These are phyloP conservation scores for Trachurus trachurus DNA, from an alignment of 2,797 vertebrate genomes.

Conservation along the genomic window DNA sequence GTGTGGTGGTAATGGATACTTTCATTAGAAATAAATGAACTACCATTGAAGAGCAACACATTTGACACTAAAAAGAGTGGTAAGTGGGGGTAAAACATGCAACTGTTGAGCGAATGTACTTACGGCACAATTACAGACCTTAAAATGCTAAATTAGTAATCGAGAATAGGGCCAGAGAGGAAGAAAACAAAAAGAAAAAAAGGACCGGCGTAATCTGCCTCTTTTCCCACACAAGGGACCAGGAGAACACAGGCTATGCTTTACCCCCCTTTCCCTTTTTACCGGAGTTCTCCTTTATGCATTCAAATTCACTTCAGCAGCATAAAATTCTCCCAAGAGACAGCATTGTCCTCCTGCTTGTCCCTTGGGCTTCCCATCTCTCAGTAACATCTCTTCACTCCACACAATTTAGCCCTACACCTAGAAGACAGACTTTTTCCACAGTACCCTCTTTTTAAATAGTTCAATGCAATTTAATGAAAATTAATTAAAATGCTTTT, in stretches of 20 bases:
- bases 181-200: conserved; percentile 48
- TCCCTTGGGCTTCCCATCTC: conserved; percentile 87
- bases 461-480: conserved; percentile 80
- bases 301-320: conserved; percentile 89
- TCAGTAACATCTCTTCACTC: conserved; percentile 82
- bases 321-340: conserved; percentile 88
- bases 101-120: conserved; percentile 43
- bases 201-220: conserved; percentile 65
- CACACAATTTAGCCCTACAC: conserved; percentile 79
- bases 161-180: conserved; percentile 62
- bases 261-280: conserved; percentile 73
- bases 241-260: conserved; percentile 80
- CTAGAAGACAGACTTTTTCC: conserved; percentile 67
- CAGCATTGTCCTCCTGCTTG: conserved; percentile 85
- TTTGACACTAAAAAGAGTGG: conserved; percentile 24
- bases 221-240: conserved; percentile 78
- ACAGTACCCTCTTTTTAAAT: conserved; percentile 73
- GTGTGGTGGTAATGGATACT: conserved; percentile 13
- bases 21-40: conserved; percentile 51
- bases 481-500: conserved; percentile 86
- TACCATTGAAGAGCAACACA: conserved; percentile 31
- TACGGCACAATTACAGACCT: conserved; percentile 65
- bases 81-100: conserved; percentile 46
- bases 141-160: conserved; percentile 76
- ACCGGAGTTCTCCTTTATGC: conserved; percentile 84